Evolutionary conservation across 2,888 invertebrate genomes (phyloP).

Genomic region (Lobophora halterata): DNA sequence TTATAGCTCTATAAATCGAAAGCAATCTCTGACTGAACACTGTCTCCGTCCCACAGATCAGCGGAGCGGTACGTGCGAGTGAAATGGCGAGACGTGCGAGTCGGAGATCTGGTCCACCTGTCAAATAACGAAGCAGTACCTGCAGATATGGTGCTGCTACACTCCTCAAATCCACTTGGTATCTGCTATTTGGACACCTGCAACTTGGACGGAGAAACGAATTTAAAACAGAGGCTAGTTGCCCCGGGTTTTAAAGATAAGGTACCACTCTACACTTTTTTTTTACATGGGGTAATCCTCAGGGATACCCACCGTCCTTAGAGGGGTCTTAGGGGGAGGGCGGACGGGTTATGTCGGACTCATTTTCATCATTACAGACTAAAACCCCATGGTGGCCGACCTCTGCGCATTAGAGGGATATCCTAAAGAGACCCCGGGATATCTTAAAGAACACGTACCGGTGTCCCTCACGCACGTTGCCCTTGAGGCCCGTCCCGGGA

Average conservation of each 20-base stretch:
- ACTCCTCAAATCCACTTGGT: conserved; percentile 93
- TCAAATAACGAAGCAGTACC: conserved; percentile 98
- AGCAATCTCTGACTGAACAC: conserved; percentile 2
- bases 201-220: conserved; percentile 97
- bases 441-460: too few species aligned
- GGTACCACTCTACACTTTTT: conserved; percentile 64
- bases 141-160: conserved; percentile 94
- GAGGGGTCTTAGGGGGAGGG: too few species aligned
- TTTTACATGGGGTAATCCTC: too few species aligned
- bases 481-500: too few species aligned
- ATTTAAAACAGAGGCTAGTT: conserved; percentile 94
- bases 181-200: conserved; percentile 97
- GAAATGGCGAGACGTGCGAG: conserved; percentile 94
- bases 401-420: too few species aligned
- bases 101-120: conserved; percentile 96
- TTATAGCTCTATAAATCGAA: conserved; percentile 25
- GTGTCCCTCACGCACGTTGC: too few species aligned
- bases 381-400: too few species aligned
- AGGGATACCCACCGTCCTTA: too few species aligned
- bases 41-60: conserved; percentile 79
- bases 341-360: too few species aligned
- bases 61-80: conserved; percentile 90
- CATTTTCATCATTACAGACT: too few species aligned
- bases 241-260: conserved; percentile 88
- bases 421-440: too few species aligned